A percentile compares a stretch with the other conserved stretches of the same genome.
These are phyloP conservation scores for Catostomus latipinnis DNA, from an alignment of 2,797 vertebrate genomes.

Conservation along the genomic window DNA sequence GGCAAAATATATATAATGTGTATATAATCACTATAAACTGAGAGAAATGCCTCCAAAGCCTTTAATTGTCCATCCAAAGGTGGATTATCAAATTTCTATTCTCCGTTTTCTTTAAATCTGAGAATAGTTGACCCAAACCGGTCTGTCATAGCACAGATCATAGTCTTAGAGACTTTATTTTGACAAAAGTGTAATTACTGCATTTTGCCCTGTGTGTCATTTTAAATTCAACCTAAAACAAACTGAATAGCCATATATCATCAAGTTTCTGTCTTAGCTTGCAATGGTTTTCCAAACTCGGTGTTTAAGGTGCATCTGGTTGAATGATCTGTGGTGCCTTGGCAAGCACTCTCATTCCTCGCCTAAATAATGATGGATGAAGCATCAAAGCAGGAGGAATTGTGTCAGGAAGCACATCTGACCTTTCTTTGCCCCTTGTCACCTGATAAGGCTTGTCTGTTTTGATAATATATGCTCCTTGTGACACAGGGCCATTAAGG, in stretches of 20 bases:
- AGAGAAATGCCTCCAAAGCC: too few species aligned
- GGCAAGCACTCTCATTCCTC: conserved; percentile 21
- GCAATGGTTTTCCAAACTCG: neutral
- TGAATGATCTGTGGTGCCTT: conserved; percentile 12
- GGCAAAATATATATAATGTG: too few species aligned
- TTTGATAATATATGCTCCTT: conserved; percentile 81
- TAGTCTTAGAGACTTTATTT: too few species aligned
- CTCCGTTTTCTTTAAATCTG: too few species aligned
- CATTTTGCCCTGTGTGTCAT: too few species aligned
- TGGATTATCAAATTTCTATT: too few species aligned
- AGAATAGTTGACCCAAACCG: too few species aligned
- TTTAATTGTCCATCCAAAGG: too few species aligned
- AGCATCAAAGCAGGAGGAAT: conserved; percentile 39
- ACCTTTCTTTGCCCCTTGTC: conserved; percentile 76
- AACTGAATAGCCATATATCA: neutral
- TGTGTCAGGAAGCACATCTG: conserved; percentile 72
- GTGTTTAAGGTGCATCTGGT: conserved; percentile 9
- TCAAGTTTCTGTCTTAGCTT: neutral
- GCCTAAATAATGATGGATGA: conserved; percentile 55
- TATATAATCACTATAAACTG: too few species aligned
- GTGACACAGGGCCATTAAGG: conserved; percentile 75
- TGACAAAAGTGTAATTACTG: too few species aligned
- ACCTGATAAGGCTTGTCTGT: conserved; percentile 82
- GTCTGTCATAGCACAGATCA: too few species aligned
- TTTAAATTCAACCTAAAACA: neutral